Conservation (phyloP, 2,113 vertebrate genomes). For the Tupaia tana region DNA sequence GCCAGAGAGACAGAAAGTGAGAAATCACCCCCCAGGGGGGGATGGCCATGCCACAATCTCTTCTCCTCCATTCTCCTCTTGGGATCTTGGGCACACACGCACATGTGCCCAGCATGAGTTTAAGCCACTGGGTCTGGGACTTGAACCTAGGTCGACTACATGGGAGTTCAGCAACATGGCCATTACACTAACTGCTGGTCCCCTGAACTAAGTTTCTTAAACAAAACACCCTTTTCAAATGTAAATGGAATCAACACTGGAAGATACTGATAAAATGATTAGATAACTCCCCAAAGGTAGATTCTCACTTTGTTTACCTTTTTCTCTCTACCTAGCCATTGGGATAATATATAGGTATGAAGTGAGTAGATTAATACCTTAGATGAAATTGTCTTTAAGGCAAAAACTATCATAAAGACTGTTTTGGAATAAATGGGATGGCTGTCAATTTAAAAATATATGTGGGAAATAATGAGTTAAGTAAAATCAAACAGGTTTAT, state of each 20-base stretch:
- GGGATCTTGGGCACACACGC: too few relatives aligned
- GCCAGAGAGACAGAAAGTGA: too few relatives aligned
- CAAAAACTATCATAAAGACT: not conserved
- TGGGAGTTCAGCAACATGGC: too few relatives aligned
- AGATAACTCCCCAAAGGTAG: not conserved
- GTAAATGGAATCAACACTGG: slow-evolving; percentile 22
- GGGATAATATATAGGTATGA: not conserved
- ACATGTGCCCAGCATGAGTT: too few relatives aligned
- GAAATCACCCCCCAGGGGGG: too few relatives aligned
- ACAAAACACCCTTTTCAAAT: not conserved
- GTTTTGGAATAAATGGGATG: slow-evolving; percentile 3
- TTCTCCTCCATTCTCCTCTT: too few relatives aligned
- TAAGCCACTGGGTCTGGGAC: too few relatives aligned
- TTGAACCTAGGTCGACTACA: too few relatives aligned
- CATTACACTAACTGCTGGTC: too few relatives aligned
- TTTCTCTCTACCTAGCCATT: not conserved
- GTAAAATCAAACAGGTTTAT: not conserved
- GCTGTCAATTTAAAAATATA: not conserved
- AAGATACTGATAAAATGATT: slow-evolving; percentile 1
- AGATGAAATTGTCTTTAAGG: not conserved
- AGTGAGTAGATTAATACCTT: not conserved
- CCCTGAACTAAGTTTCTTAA: not conserved
- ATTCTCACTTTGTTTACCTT: not conserved
- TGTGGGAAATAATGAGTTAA: not conserved
- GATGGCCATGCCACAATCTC: too few relatives aligned